These are phyloP conservation scores for Notospermus geniculatus DNA, from an alignment of 1,140 invertebrate genomes.

Conservation along the genomic window DNA sequence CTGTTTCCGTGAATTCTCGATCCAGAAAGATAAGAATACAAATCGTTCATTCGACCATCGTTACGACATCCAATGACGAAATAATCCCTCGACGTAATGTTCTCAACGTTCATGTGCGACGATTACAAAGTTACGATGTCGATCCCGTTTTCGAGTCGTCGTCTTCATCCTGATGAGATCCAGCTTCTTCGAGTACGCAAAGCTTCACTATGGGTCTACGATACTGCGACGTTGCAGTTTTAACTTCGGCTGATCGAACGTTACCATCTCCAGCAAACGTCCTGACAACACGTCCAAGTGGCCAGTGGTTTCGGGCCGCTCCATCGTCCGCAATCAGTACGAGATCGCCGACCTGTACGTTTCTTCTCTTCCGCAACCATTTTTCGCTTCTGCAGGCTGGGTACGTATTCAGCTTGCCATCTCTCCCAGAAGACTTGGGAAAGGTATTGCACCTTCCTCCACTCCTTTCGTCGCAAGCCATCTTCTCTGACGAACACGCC, in stretches of 20 bases:
- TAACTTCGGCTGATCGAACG: neutral
- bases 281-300: neutral
- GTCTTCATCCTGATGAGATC: too few relatives aligned
- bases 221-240: neutral
- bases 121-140: too few relatives aligned
- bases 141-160: too few relatives aligned
- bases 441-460: conserved; percentile 8
- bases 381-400: neutral
- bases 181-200: too few relatives aligned
- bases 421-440: neutral
- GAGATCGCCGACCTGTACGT: neutral
- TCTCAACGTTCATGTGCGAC: too few relatives aligned
- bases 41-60: too few relatives aligned
- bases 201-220: too few relatives aligned
- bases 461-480: neutral
- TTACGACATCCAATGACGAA: too few relatives aligned
- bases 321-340: neutral
- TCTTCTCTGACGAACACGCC: conserved; percentile 2
- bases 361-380: neutral
- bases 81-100: too few relatives aligned
- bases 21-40: too few relatives aligned
- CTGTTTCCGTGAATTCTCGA: too few relatives aligned
- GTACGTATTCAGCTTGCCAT: neutral
- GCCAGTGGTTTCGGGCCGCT: neutral
- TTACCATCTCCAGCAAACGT: neutral